These are phyloP conservation scores for Megastigmus dorsalis DNA, from an alignment of 2,888 invertebrate species.

Conservation along the genomic window DNA sequence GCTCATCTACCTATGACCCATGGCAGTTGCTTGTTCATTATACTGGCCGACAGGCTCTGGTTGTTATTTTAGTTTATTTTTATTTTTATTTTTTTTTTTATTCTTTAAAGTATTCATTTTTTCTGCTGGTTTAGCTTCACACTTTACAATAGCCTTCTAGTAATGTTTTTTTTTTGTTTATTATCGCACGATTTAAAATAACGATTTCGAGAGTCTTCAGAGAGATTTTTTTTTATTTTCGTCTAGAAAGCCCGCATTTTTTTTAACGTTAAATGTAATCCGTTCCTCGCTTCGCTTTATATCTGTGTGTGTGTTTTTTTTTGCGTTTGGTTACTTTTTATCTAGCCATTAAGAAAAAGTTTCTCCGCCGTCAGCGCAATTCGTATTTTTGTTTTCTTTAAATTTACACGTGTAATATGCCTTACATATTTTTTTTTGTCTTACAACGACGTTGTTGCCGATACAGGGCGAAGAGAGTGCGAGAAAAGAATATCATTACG, in stretches of 20 bases:
- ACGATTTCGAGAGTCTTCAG: slow-evolving; percentile 61
- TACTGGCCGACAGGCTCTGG: slow-evolving; percentile 69
- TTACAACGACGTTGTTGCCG: slow-evolving; percentile 27
- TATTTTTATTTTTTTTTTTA: slow-evolving; percentile 48
- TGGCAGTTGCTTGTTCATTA: slow-evolving; percentile 72
- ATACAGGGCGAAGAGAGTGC: slow-evolving; percentile 43
- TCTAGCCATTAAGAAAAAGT: slow-evolving; percentile 62
- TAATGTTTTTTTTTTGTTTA: slow-evolving; percentile 49
- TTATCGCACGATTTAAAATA: slow-evolving; percentile 60
- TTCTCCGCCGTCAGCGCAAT: slow-evolving; percentile 28
- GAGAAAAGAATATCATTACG: slow-evolving; percentile 34
- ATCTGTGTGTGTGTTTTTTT: slow-evolving; percentile 43
- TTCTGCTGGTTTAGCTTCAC: slow-evolving; percentile 55
- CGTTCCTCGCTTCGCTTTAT: slow-evolving; percentile 27
- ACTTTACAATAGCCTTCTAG: slow-evolving; percentile 59
- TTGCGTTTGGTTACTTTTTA: slow-evolving; percentile 48
- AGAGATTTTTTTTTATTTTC: slow-evolving; percentile 58
- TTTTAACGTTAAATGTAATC: slow-evolving; percentile 37
- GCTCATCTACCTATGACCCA: slow-evolving; percentile 70
- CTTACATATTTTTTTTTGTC: slow-evolving; percentile 32
- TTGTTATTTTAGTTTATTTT: slow-evolving; percentile 48
- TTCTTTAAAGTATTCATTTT: slow-evolving; percentile 40
- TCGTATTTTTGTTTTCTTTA: slow-evolving; percentile 32
- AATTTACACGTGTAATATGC: slow-evolving; percentile 32
- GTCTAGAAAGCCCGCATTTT: slow-evolving; percentile 56